Conservation (phyloP, 1,140 invertebrate species). For the Drosophila leontia region DNA sequence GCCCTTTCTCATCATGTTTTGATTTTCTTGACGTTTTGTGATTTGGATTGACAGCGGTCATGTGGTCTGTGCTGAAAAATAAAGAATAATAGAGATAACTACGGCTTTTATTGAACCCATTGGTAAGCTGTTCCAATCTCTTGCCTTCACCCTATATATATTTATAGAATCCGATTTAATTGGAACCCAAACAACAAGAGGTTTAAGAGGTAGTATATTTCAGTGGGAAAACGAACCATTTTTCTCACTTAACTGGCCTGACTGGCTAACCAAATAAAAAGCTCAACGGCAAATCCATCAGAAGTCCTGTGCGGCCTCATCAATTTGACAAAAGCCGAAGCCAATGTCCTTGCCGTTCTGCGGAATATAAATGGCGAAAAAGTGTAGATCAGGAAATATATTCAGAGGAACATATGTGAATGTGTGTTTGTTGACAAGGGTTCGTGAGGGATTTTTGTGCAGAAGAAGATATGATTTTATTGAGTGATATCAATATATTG, state of each 20-base stretch:
- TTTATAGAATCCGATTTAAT: constrained; percentile 25
- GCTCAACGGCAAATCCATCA: constrained; percentile 35
- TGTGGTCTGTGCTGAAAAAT: constrained; percentile 3
- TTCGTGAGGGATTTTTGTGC: background rate
- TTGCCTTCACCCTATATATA: background rate
- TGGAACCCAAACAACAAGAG: constrained; percentile 11
- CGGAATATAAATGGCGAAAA: constrained; percentile 11
- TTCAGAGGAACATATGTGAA: background rate
- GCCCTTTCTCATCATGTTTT: background rate
- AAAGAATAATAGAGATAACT: constrained; percentile 13
- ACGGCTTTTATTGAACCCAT: constrained; percentile 10
- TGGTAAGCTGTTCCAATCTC: constrained; percentile 7
- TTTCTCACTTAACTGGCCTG: constrained; percentile 7
- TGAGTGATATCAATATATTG: constrained; percentile 1
- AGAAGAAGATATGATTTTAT: background rate
- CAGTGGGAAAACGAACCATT: background rate
- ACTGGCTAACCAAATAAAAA: constrained; percentile 3
- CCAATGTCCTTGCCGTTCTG: background rate
- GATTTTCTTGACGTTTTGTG: constrained; percentile 16
- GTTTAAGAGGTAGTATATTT: background rate
- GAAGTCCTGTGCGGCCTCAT: background rate
- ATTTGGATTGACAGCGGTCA: constrained; percentile 24
- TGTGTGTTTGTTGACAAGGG: background rate
- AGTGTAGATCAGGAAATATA: constrained; percentile 9
- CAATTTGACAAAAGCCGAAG: constrained; percentile 4